Evolutionary conservation across 2,888 invertebrate species (phyloP).

Genomic region (Tyria jacobaeae): DNA sequence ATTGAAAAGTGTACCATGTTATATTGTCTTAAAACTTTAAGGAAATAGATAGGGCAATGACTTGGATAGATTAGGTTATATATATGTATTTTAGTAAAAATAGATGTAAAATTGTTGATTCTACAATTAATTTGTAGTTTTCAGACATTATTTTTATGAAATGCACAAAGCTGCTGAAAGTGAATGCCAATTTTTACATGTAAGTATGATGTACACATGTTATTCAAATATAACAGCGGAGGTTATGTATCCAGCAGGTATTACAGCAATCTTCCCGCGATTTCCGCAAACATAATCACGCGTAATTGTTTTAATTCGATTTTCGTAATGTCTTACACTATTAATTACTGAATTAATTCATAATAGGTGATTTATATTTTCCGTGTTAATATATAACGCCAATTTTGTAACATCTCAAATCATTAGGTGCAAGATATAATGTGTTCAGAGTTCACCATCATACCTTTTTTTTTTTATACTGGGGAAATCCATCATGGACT

Average conservation of each 20-base stretch:
- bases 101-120: too few relatives aligned
- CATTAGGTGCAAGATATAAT: not conserved
- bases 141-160: not conserved
- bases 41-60: too few relatives aligned
- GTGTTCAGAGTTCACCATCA: too few relatives aligned
- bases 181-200: not conserved
- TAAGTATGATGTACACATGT: not conserved
- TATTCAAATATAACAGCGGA: slow-evolving; percentile 13
- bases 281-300: slow-evolving; percentile 44
- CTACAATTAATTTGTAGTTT: too few relatives aligned
- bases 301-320: slow-evolving; percentile 35
- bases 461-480: too few relatives aligned
- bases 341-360: slow-evolving; percentile 42
- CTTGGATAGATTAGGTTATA: too few relatives aligned
- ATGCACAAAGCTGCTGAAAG: not conserved
- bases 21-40: too few relatives aligned
- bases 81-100: too few relatives aligned
- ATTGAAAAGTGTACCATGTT: too few relatives aligned
- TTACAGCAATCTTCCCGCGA: slow-evolving; percentile 27
- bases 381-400: slow-evolving; percentile 37
- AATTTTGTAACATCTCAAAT: slow-evolving; percentile 29
- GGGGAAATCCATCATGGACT: too few relatives aligned
- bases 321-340: slow-evolving; percentile 35
- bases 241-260: slow-evolving; percentile 36
- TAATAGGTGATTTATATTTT: slow-evolving; percentile 38